Evolutionary conservation across 2,888 invertebrate genomes (phyloP).

Genomic region (Acheta domesticus): DNA sequence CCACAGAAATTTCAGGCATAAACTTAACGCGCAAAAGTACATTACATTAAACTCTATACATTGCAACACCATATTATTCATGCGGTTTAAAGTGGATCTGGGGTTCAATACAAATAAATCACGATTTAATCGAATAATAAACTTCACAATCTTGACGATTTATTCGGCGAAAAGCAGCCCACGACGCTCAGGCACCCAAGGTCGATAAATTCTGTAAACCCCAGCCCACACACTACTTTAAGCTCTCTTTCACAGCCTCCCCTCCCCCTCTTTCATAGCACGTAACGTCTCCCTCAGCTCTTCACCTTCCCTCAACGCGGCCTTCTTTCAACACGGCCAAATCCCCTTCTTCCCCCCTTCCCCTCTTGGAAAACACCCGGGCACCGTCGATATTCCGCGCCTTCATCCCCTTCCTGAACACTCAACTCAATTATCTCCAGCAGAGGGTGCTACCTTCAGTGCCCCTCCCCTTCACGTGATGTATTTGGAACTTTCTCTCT

Average conservation of each 20-base stretch:
- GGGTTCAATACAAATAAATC: no score
- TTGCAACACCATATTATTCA: no score
- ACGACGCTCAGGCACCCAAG: no score
- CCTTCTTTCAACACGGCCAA: neutral
- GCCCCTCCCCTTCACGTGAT: no score
- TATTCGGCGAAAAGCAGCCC: no score
- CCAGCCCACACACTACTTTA: neutral
- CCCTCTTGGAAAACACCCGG: neutral
- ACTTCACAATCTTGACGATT: no score
- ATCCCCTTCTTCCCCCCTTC: neutral
- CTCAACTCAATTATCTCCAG: neutral
- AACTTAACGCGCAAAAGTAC: no score
- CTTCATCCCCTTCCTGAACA: neutral
- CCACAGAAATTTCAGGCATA: no score
- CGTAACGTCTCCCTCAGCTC: neutral
- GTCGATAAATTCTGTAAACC: neutral
- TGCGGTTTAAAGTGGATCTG: no score
- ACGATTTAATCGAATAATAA: no score
- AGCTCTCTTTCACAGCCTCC: neutral
- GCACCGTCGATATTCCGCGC: neutral
- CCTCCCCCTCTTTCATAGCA: neutral
- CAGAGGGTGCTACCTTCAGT: neutral
- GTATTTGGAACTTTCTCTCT: no score
- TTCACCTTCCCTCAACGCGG: neutral
- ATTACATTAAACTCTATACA: no score